Evolutionary conservation across 2,888 invertebrate species (phyloP).

Genomic region (Callyntrura guangdongensis): DNA sequence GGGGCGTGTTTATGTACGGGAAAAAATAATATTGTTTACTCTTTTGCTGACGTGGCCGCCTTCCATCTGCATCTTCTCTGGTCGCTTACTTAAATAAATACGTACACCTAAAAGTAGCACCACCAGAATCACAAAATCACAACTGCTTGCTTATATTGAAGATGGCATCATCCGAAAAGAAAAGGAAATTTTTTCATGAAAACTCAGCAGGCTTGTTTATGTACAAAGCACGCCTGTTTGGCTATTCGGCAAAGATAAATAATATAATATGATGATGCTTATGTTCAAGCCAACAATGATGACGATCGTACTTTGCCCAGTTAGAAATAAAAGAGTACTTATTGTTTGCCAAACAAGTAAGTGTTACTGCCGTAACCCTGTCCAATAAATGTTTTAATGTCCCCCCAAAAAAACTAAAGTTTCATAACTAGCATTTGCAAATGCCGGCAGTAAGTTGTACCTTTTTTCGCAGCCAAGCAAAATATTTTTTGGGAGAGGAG

Average conservation of each 20-base stretch:
- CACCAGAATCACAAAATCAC: neutral
- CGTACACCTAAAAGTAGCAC: neutral
- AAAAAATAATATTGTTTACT: constrained; percentile 73
- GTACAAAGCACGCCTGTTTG: neutral
- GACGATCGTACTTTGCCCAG: constrained; percentile 4
- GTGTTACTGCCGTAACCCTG: neutral
- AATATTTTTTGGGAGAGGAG: constrained; percentile 1
- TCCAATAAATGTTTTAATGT: constrained; percentile 15
- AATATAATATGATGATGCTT: neutral
- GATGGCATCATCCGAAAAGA: constrained; percentile 9
- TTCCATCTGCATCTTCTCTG: constrained; percentile 24
- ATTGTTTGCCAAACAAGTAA: neutral
- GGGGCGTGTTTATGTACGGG: constrained; percentile 67
- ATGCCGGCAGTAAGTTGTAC: neutral
- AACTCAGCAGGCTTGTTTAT: constrained; percentile 2
- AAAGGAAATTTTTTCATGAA: constrained; percentile 8
- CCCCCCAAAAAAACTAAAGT: neutral
- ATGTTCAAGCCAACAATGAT: neutral
- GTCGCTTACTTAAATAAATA: constrained; percentile 31
- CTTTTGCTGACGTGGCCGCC: constrained; percentile 74
- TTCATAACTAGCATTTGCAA: constrained; percentile 24
- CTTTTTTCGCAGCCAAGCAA: constrained; percentile 29
- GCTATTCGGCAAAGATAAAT: constrained; percentile 30
- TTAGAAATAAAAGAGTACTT: constrained; percentile 11
- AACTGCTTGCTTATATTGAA: neutral